phyloP scores from a whole-genome alignment of 2,797 vertebrate species.

The Melanotaenia boesemani region DNA sequence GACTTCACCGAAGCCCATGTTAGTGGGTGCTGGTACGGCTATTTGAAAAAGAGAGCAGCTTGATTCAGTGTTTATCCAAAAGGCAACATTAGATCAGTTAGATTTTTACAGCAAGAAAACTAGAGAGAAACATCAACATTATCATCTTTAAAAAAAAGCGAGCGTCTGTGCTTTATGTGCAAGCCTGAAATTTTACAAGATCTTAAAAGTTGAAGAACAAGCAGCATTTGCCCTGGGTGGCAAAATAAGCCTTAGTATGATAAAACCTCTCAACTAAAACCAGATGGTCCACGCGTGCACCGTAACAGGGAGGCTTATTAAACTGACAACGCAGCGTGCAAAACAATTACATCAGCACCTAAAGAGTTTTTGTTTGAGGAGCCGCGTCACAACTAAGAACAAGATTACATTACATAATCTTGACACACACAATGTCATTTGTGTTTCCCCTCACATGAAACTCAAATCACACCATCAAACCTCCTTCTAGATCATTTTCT shows the following conservation, averaged over 20 bases:
- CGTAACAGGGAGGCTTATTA: conserved; percentile 32
- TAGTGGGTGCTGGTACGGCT: conserved; percentile 94
- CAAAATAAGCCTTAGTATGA: conserved; percentile 59
- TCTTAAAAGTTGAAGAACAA: conserved; percentile 65
- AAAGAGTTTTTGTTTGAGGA: conserved; percentile 40
- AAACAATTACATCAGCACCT: conserved; percentile 48
- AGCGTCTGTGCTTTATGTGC: conserved; percentile 6
- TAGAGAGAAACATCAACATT: background rate
- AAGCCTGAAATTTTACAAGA: conserved; percentile 57
- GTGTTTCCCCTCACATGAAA: background rate
- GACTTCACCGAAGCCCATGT: conserved; percentile 89
- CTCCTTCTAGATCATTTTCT: background rate
- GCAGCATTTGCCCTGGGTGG: conserved; percentile 42
- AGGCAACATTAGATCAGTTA: background rate
- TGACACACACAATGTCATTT: conserved; percentile 21
- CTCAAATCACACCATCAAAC: background rate
- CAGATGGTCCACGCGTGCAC: conserved; percentile 64
- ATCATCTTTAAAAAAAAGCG: conserved; percentile 7
- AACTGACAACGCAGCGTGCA: conserved; percentile 51
- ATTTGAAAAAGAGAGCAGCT: conserved; percentile 10
- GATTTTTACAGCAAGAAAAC: background rate
- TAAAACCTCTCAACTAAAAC: conserved; percentile 60
- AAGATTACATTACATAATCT: conserved; percentile 31
- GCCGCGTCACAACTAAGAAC: conserved; percentile 23
- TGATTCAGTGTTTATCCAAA: conserved; percentile 5